Base-by-base conservation (phyloP, 1,140 invertebrate species). In the Elymnias hypermnestra region DNA sequence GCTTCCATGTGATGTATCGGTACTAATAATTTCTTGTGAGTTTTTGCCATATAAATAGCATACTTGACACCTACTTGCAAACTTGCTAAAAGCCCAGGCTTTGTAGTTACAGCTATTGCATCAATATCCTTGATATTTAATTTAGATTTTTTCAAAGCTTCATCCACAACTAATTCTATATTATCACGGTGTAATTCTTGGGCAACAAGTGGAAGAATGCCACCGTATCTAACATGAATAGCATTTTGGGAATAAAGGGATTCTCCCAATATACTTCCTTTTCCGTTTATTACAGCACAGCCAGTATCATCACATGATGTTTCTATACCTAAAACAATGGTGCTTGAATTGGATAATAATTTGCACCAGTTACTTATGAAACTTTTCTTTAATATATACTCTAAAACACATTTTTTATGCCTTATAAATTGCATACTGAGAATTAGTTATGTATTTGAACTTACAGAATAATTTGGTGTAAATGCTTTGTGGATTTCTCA, bases 1-100 rank as follows among this genome's bases (percentile, higher is more conserved):
- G 97, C 97, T 90, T 99, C 93, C 97, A 99, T 99, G 61, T 99
- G 98, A 88, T 99, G 97, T 61, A 99, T 94, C 0, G 97, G 96
- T 71, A 99, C 96, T 53, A 99, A 87, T 3, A 96, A 95, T 81
- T 96, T 96, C 0, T 90, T 89, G 56, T 89, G 88, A 39, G 87
- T 81, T 53, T 87, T 87, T 14, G 91, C 90, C 14, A 99, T 69
- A 68, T 93, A 88, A 69, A 94, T 95, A 1, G 94, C 95, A 91
- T 97, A 96, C 40, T 92, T 90, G 19, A 93, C 83, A 23, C 97
- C 97, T 46, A 98, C 91, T 39, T 87, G 29, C 37, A 99, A 83
- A 41, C 94, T 97, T 4, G 95, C 56, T 0, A 91, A 74, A 48
- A 99, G 75, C 25, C 95, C 97, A 40, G 98, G 98, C 81, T 94